Percentiles rank a stretch among this genome's conserved stretches.
Evolutionary conservation across 2,797 vertebrate species (phyloP).

Genomic region (Peromyscus nudipes): DNA sequence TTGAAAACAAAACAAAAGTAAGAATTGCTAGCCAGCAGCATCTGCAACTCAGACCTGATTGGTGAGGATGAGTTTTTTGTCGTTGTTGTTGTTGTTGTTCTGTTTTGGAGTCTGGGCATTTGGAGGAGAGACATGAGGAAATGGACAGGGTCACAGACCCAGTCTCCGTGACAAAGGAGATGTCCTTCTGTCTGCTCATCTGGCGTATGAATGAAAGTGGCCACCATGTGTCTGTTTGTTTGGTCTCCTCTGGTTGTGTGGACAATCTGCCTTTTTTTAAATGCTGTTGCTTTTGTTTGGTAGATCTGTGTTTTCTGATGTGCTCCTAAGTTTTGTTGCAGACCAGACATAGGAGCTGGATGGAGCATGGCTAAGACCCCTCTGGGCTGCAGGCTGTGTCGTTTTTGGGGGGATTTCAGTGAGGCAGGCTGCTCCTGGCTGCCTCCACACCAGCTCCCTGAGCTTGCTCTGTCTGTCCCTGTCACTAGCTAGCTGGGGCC

Average conservation of each 20-base stretch:
- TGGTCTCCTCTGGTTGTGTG: neutral
- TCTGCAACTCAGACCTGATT: neutral
- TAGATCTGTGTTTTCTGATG: neutral
- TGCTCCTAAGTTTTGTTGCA: neutral
- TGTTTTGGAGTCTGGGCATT: neutral
- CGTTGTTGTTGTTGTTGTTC: neutral
- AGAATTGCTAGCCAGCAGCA: neutral
- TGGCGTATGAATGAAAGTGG: neutral
- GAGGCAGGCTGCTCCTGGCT: neutral
- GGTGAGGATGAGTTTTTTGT: too few species aligned
- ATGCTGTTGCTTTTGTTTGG: neutral
- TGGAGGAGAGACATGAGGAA: neutral
- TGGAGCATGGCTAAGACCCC: neutral
- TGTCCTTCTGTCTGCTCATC: neutral
- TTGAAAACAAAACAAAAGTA: neutral
- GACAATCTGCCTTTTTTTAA: neutral
- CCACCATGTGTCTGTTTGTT: too few species aligned
- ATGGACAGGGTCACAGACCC: neutral
- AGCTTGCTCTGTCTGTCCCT: neutral
- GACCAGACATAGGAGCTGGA: neutral
- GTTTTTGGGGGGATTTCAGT: neutral
- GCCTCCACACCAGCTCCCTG: neutral
- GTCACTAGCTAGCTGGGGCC: neutral
- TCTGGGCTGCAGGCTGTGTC: neutral
- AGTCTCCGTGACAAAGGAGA: neutral